Percentiles rank a stretch among this genome's conserved stretches.
phyloP scores from a whole-genome alignment of 1,140 invertebrate genomes.

The Diuraphis noxia region DNA sequence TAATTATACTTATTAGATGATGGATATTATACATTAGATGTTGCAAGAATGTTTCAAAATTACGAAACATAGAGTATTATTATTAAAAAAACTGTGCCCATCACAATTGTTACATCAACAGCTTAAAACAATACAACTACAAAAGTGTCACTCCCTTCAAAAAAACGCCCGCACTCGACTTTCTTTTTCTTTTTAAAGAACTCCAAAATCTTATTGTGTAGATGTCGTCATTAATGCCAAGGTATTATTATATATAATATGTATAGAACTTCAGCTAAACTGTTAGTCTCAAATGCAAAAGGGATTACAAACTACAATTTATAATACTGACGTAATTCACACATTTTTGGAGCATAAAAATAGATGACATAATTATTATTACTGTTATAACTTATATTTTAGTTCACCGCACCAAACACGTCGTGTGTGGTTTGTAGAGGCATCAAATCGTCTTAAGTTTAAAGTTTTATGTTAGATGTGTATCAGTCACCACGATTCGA shows the following conservation, averaged over 20 bases:
- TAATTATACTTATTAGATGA: background rate
- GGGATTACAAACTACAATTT: background rate
- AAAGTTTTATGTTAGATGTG: background rate
- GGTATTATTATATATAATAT: background rate
- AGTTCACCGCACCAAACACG: background rate
- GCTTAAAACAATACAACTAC: background rate
- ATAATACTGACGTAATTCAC: background rate
- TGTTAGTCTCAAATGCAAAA: background rate
- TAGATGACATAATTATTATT: background rate
- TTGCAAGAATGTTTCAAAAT: background rate
- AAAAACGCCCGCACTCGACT: too few relatives aligned
- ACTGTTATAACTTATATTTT: background rate
- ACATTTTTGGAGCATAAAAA: background rate
- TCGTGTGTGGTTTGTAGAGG: background rate
- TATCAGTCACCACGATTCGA: background rate
- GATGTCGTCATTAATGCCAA: background rate
- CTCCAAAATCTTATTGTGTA: background rate
- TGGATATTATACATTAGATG: background rate
- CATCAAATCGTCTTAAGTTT: background rate
- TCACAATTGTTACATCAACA: background rate
- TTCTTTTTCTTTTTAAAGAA: background rate
- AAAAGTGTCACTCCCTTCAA: background rate
- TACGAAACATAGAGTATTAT: background rate
- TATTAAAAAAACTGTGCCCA: background rate
- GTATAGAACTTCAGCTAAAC: background rate